A percentile compares a stretch with the other conserved stretches of the same genome.
phyloP scores from a whole-genome alignment of 2,797 vertebrate species.

The Sebastes hopkinsi region DNA sequence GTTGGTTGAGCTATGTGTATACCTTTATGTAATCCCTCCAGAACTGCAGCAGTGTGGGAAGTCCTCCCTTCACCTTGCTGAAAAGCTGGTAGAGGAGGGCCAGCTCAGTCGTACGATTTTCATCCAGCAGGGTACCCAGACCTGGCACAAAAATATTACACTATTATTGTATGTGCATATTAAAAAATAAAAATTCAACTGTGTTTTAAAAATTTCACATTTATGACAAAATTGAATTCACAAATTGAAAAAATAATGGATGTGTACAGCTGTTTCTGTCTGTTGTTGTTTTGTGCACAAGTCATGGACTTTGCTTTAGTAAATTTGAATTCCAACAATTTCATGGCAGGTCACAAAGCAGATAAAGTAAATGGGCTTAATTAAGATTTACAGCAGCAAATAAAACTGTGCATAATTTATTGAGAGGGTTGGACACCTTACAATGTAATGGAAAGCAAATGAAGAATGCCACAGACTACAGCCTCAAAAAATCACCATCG shows the following conservation, averaged over 20 bases:
- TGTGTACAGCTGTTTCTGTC: neutral
- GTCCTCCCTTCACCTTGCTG: conserved; percentile 94
- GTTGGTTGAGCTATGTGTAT: conserved; percentile 12
- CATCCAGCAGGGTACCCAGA: conserved; percentile 93
- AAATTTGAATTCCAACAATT: neutral
- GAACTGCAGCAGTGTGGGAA: conserved; percentile 94
- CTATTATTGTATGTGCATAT: neutral
- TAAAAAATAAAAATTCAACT: neutral
- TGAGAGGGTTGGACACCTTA: neutral
- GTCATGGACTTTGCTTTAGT: neutral
- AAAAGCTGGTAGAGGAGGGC: conserved; percentile 96
- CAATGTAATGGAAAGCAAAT: neutral
- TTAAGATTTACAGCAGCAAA: neutral
- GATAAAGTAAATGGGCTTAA: neutral
- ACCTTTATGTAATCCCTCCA: conserved; percentile 99
- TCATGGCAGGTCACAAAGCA: neutral
- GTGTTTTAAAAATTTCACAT: neutral
- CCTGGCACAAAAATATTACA: conserved; percentile 75
- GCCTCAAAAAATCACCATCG: neutral
- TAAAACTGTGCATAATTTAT: neutral
- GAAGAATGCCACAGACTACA: neutral
- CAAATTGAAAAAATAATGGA: neutral
- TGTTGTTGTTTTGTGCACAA: too few relatives aligned
- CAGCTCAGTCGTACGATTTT: conserved; percentile 94
- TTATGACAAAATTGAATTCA: neutral